Percentiles rank a stretch among this genome's conserved stretches.
These are phyloP conservation scores for Xylocopa sonorina DNA, from an alignment of 1,140 invertebrate genomes.

Conservation along the genomic window DNA sequence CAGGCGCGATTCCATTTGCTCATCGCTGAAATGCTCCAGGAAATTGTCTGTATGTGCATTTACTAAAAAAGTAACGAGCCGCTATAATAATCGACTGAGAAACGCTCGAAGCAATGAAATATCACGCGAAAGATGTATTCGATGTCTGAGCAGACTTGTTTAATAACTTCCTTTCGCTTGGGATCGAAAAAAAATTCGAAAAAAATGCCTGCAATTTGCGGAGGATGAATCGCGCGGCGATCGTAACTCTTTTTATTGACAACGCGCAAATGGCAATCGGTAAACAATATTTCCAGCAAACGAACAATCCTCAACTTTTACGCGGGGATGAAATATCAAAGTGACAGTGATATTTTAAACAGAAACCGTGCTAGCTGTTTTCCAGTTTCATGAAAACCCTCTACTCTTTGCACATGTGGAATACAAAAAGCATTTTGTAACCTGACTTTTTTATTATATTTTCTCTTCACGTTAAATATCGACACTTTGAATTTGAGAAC, in stretches of 20 bases:
- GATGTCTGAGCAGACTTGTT: too few relatives aligned
- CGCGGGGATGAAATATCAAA: background rate
- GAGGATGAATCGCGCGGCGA: background rate
- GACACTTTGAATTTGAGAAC: too few relatives aligned
- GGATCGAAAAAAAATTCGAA: too few relatives aligned
- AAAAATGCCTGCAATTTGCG: background rate
- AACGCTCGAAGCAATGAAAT: background rate
- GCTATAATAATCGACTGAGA: too few relatives aligned
- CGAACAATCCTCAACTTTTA: background rate
- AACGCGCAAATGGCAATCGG: accelerated
- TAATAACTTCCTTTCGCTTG: too few relatives aligned
- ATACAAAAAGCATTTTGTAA: too few relatives aligned
- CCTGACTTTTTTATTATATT: too few relatives aligned
- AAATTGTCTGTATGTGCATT: accelerated
- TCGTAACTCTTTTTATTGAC: background rate
- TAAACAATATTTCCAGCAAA: background rate
- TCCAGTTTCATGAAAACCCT: background rate
- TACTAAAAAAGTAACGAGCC: background rate
- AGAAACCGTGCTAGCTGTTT: background rate
- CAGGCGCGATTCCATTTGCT: background rate
- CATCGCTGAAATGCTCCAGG: background rate
- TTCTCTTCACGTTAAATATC: too few relatives aligned
- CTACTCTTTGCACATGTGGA: background rate
- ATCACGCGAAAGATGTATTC: background rate
- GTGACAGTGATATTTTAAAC: background rate